Conservation (phyloP, 1,140 invertebrate species). For the Pogonus chalceus region DNA sequence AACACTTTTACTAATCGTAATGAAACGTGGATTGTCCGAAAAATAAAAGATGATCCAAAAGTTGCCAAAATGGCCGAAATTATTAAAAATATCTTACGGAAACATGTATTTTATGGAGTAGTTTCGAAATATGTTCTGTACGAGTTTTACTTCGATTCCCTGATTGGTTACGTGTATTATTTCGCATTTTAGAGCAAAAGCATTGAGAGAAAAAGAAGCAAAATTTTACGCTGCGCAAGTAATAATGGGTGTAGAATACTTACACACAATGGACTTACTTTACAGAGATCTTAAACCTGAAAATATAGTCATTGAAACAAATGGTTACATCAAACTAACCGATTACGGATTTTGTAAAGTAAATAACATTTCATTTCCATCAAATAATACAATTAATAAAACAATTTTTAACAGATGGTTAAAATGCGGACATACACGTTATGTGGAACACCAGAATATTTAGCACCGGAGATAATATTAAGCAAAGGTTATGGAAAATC, state of each 20-base stretch:
- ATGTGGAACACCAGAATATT: slow-evolving; percentile 93
- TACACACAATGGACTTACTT: slow-evolving; percentile 81
- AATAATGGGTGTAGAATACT: slow-evolving; percentile 82
- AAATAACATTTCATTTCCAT: too few relatives aligned
- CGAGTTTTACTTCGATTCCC: too few relatives aligned
- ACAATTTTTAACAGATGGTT: too few relatives aligned
- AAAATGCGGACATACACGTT: slow-evolving; percentile 73
- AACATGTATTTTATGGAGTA: too few relatives aligned
- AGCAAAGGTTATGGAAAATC: slow-evolving; percentile 98
- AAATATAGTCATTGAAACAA: slow-evolving; percentile 83
- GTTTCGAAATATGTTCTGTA: too few relatives aligned
- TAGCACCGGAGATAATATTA: slow-evolving; percentile 95
- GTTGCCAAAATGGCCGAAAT: too few relatives aligned
- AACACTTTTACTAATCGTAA: too few relatives aligned
- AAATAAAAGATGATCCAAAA: too few relatives aligned
- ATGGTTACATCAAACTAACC: slow-evolving; percentile 73
- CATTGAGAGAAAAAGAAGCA: slow-evolving; percentile 68
- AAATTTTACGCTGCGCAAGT: slow-evolving; percentile 92
- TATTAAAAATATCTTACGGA: too few relatives aligned
- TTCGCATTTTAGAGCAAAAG: slow-evolving; percentile 41
- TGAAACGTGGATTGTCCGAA: too few relatives aligned
- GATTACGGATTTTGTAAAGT: slow-evolving; percentile 94
- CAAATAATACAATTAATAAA: too few relatives aligned
- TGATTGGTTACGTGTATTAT: too few relatives aligned
- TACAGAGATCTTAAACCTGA: slow-evolving; percentile 95